phyloP scores from a whole-genome alignment of 1,140 invertebrate species.

The Zaprionus nigranus region DNA sequence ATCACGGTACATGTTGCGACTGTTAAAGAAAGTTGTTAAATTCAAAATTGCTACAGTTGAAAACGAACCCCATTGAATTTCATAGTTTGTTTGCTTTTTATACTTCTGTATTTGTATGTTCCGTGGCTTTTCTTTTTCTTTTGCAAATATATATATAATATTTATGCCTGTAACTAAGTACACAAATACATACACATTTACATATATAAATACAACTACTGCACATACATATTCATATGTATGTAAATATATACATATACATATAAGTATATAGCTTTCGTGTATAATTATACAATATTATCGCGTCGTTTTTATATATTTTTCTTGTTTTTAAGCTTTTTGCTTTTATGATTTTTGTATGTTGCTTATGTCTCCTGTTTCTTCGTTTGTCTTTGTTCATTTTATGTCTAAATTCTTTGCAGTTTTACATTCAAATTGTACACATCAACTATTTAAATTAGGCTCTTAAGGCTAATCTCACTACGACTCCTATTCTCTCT shows the following conservation, averaged over 20 bases:
- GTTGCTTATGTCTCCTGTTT: constrained; percentile 52
- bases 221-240: constrained; percentile 66
- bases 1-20: neutral
- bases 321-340: constrained; percentile 53
- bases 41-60: neutral
- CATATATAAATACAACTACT: constrained; percentile 79
- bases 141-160: constrained; percentile 74
- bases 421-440: constrained; percentile 65
- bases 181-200: constrained; percentile 81
- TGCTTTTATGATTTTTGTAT: constrained; percentile 38
- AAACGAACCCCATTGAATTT: neutral
- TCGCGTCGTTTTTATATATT: constrained; percentile 60
- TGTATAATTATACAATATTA: constrained; percentile 82
- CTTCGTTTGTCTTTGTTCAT: constrained; percentile 71
- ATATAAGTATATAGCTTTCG: constrained; percentile 47
- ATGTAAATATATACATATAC: constrained; percentile 62
- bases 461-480: constrained; percentile 78
- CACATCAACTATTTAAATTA: constrained; percentile 75
- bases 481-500: constrained; percentile 56
- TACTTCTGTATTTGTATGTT: constrained; percentile 58
- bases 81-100: constrained; percentile 24
- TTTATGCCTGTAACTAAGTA: constrained; percentile 77
- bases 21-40: neutral
- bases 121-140: constrained; percentile 48
- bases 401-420: constrained; percentile 80